A percentile compares a stretch with the other conserved stretches of the same genome.
phyloP scores from a whole-genome alignment of 2,797 vertebrate genomes.

The Enteromius viviparus region DNA sequence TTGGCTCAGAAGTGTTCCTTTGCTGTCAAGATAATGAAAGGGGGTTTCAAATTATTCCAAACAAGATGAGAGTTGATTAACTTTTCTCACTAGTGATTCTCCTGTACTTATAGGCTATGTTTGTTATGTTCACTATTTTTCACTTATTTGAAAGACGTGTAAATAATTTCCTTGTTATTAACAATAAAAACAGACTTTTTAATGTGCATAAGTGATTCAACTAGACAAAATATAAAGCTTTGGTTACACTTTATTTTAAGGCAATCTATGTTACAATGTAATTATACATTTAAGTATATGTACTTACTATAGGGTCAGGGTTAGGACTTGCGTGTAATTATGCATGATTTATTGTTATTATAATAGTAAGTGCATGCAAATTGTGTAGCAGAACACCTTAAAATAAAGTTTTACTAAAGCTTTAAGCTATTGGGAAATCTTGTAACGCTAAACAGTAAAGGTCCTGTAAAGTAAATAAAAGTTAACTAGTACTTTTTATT shows the following conservation, averaged over 20 bases:
- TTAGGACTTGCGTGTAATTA: too few relatives aligned
- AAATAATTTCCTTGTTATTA: not conserved
- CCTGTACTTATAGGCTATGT: not conserved
- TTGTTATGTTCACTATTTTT: not conserved
- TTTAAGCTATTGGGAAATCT: not conserved
- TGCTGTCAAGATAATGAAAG: slow-evolving; percentile 69
- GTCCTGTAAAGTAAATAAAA: not conserved
- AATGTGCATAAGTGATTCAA: not conserved
- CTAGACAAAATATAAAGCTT: not conserved
- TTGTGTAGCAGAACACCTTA: too few relatives aligned
- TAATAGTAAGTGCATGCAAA: too few relatives aligned
- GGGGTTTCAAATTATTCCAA: slow-evolving; percentile 59
- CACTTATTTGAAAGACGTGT: not conserved
- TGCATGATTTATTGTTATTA: too few relatives aligned
- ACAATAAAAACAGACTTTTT: not conserved
- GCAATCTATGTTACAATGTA: too few relatives aligned
- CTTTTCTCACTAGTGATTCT: slow-evolving; percentile 62
- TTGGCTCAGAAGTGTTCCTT: slow-evolving; percentile 72
- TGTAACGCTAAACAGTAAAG: not conserved
- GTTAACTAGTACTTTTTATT: not conserved
- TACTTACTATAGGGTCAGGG: too few relatives aligned
- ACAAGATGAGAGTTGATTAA: slow-evolving; percentile 67
- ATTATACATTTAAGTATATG: too few relatives aligned
- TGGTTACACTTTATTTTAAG: too few relatives aligned
- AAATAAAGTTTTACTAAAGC: too few relatives aligned